Evolutionary conservation across 2,888 invertebrate genomes (phyloP).

Genomic region (Euclidia mi): DNA sequence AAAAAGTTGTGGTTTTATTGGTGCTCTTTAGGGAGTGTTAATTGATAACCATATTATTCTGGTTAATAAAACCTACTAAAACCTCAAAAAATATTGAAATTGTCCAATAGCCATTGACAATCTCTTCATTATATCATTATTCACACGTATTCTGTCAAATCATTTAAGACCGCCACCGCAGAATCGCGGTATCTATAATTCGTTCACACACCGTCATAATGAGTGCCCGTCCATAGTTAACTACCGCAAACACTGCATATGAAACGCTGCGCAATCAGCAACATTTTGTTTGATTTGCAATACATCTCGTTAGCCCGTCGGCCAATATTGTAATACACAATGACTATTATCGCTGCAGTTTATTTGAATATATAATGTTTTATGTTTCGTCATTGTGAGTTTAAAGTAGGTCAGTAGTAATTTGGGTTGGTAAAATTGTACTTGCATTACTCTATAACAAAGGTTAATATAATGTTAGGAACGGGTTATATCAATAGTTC

Average conservation of each 20-base stretch:
- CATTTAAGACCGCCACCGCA: slow-evolving; percentile 17
- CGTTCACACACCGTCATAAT: slow-evolving; percentile 34
- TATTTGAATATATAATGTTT: slow-evolving; percentile 7
- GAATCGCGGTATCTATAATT: slow-evolving; percentile 33
- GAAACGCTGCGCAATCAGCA: slow-evolving; percentile 69
- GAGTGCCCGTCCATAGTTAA: slow-evolving; percentile 50
- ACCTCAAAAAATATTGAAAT: no score
- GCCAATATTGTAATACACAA: slow-evolving; percentile 34
- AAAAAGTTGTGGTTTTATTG: no score
- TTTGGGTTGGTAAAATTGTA: no score
- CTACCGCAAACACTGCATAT: slow-evolving; percentile 75
- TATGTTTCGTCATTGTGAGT: no score
- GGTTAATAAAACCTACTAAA: no score
- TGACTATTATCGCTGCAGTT: slow-evolving; percentile 4
- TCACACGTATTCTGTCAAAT: not conserved
- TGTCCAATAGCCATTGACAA: no score
- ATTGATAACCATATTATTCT: no score
- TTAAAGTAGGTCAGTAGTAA: no score
- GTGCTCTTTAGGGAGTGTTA: no score
- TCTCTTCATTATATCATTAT: not conserved
- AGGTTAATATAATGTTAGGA: no score
- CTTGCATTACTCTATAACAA: no score
- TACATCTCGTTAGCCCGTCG: slow-evolving; percentile 62
- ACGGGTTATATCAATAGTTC: no score
- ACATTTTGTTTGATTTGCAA: slow-evolving; percentile 74